Base-by-base conservation (phyloP, 2,797 vertebrate species). In the Myripristis murdjan region DNA sequence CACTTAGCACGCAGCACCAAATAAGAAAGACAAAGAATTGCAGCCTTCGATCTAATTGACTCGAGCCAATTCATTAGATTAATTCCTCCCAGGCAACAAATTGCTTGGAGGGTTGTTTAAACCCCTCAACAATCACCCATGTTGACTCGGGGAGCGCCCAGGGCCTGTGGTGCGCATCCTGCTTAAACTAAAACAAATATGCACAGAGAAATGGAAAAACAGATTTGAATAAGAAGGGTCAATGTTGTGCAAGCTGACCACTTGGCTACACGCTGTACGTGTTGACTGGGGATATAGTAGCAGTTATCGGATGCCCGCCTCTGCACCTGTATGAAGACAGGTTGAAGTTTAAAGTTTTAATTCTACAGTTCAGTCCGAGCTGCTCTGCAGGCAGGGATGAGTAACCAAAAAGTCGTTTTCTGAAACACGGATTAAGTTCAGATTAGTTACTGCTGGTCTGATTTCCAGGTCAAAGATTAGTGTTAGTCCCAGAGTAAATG, bases 71-170 rank as follows among this genome's bases (percentile, higher is more conserved):
- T 93, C 90, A 91, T 93, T 93, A 91, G 72, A 90, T 82, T 84
- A 87, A 85, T 91, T 89, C 80, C 84, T 88, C 79, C 77, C 77
- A 49, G 82, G 75, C 85, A 87, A 89, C 86, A 90, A 90, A 93
- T 93, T 93, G 93, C 90, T 94, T 86, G 73, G 88, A 90, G 92
- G 70, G 66, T 90, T 92, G 82, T 79, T 89, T 74, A 91, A 92
- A 83, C 89, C 92, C 90, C 93, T 85, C 68, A 87, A 83, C 93
- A 94, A 94, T 94, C 89, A 88, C 78, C 72, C 58, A 9, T 86
- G 85, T 90, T 89, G 87, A 85, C 82, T 77, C 33, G 18, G 52
- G 72, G 55, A 82, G 65, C 57, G n/a, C 26, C 31, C 26, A 67
- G 59, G 70, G 60, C 47, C 57, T 3, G 37, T 41, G 54, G 49